Evolutionary conservation across 2,113 vertebrate species (phyloP).

Genomic region (Brienomyrus longianalis): DNA sequence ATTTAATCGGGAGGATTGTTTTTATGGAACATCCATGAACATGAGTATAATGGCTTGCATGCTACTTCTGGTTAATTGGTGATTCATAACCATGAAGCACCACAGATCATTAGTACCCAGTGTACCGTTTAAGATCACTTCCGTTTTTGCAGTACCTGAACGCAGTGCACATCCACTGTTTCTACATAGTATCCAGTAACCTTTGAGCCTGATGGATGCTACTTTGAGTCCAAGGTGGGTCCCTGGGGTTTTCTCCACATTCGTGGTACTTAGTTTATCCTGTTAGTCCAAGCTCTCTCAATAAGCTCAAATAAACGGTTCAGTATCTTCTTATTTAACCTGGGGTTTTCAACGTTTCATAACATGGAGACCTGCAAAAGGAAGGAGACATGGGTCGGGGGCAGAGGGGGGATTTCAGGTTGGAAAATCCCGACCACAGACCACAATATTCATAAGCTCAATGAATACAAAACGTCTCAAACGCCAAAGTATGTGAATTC

Average conservation of each 20-base stretch:
- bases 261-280: background rate
- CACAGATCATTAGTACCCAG: background rate
- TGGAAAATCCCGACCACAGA: background rate
- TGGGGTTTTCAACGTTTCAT: background rate
- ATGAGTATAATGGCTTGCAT: background rate
- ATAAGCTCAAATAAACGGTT: background rate
- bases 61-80: background rate
- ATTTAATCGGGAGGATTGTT: background rate
- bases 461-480: background rate
- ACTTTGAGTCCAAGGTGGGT: background rate
- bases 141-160: background rate
- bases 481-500: background rate
- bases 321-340: background rate
- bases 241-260: background rate
- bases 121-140: background rate
- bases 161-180: background rate
- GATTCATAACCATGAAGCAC: background rate
- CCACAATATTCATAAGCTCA: background rate
- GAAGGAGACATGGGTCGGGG: background rate
- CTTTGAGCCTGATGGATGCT: background rate
- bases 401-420: background rate
- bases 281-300: background rate
- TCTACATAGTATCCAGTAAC: background rate
- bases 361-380: background rate
- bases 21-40: background rate